phyloP scores from a whole-genome alignment of 2,113 vertebrate genomes.

The Poeciliopsis prolifica region DNA sequence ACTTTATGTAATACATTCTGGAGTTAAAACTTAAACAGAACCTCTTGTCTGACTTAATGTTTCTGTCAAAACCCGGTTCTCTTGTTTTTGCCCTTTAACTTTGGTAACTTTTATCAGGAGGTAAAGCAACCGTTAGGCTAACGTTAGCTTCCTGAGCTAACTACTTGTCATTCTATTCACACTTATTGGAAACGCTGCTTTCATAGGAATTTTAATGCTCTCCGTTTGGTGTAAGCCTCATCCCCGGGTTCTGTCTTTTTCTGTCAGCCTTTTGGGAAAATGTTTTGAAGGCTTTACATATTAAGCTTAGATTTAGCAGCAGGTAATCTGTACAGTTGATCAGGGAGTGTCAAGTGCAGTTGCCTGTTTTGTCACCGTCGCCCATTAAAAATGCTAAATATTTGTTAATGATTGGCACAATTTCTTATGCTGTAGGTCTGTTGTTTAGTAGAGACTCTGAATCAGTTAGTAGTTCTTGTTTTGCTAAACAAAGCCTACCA shows the following conservation, averaged over 20 bases:
- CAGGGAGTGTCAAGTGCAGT: constrained; percentile 41
- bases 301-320: constrained; percentile 9
- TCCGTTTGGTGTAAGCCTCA: too few species aligned
- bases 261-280: not conserved
- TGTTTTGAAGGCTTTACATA: not conserved
- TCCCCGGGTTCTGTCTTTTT: not conserved
- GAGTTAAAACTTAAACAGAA: accelerated
- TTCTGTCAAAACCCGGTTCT: accelerated
- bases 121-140: constrained; percentile 29
- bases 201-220: not conserved
- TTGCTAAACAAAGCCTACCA: too few species aligned
- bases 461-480: not conserved
- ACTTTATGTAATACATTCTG: accelerated
- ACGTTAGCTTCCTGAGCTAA: constrained; percentile 38
- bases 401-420: not conserved
- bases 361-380: not conserved
- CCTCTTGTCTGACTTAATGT: accelerated
- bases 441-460: too few species aligned
- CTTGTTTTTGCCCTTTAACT: not conserved
- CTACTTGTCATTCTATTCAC: constrained; percentile 56
- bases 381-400: not conserved
- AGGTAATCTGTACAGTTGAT: not conserved
- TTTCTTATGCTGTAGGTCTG: too few species aligned
- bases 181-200: not conserved
- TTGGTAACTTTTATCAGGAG: constrained; percentile 1